Percentiles rank a stretch among this genome's conserved stretches.
Evolutionary conservation across 1,140 invertebrate species (phyloP).

Genomic region (Drosophila carrolli): DNA sequence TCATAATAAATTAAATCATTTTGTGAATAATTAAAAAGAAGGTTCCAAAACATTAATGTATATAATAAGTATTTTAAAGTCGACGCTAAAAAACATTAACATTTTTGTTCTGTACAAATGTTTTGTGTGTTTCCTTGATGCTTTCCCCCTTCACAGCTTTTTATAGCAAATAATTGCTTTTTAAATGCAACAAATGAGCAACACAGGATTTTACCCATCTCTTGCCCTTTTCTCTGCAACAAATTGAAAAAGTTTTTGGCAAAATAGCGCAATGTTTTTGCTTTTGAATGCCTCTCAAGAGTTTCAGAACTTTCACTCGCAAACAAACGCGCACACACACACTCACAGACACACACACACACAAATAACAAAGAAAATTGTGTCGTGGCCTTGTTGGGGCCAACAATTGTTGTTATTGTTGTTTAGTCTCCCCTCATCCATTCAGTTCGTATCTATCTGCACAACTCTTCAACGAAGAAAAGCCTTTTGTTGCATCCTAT

Average conservation of each 20-base stretch:
- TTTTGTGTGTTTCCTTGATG: background rate
- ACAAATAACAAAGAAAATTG: constrained; percentile 50
- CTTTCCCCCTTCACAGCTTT: constrained; percentile 7
- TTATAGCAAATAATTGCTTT: constrained; percentile 64
- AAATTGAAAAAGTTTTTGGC: constrained; percentile 75
- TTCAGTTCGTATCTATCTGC: constrained; percentile 13
- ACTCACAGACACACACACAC: background rate
- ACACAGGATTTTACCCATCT: constrained; percentile 10
- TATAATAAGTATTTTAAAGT: no score
- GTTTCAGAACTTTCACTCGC: constrained; percentile 51
- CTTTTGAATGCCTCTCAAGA: constrained; percentile 44
- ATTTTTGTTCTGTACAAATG: no score
- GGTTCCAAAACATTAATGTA: no score
- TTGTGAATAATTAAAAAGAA: no score
- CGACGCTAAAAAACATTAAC: no score
- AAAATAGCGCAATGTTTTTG: constrained; percentile 38
- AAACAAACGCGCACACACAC: background rate
- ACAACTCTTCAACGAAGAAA: constrained; percentile 29
- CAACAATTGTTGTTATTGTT: constrained; percentile 42
- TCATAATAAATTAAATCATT: no score
- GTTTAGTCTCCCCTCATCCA: constrained; percentile 1
- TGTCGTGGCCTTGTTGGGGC: constrained; percentile 62
- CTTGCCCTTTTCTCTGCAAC: constrained; percentile 10
- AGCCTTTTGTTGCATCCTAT: constrained; percentile 33
- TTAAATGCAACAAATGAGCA: constrained; percentile 63